These are phyloP conservation scores for Acipenser ruthenus DNA, from an alignment of 2,797 vertebrate species.

Conservation along the genomic window DNA sequence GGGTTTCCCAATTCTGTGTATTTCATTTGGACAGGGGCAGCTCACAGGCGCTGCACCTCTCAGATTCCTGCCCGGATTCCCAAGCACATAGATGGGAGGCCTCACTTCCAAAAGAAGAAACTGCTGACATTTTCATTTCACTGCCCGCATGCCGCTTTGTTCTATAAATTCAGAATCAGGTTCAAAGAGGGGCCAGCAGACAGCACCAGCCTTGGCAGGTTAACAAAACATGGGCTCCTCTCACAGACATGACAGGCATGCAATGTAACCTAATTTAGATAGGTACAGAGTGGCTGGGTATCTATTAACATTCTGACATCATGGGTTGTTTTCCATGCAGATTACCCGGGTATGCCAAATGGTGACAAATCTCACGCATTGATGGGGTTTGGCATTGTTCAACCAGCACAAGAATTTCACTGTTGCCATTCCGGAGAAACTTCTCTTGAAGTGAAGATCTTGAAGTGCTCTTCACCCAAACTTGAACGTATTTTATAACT, in stretches of 20 bases:
- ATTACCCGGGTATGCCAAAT: too few species aligned
- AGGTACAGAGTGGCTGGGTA: background rate
- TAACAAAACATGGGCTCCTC: conserved; percentile 13
- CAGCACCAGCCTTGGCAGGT: conserved; percentile 10
- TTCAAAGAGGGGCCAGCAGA: conserved; percentile 16
- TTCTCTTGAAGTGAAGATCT: too few species aligned
- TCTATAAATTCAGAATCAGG: conserved; percentile 11
- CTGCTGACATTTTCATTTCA: conserved; percentile 1
- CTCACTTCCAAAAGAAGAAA: background rate
- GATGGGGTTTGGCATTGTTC: too few species aligned
- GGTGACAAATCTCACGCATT: too few species aligned
- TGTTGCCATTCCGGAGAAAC: too few species aligned
- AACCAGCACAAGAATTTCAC: too few species aligned
- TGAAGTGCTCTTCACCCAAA: too few species aligned
- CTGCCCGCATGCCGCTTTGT: background rate
- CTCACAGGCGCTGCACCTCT: background rate
- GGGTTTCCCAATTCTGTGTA: too few species aligned
- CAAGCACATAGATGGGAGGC: background rate
- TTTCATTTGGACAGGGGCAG: too few species aligned
- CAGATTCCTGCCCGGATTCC: background rate
- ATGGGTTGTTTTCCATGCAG: background rate
- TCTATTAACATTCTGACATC: background rate
- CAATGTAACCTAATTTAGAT: conserved; percentile 10
- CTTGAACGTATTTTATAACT: too few species aligned
- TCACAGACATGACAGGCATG: conserved; percentile 6